These are phyloP conservation scores for Eudemis profundana DNA, from an alignment of 2,888 invertebrate species.

Conservation along the genomic window DNA sequence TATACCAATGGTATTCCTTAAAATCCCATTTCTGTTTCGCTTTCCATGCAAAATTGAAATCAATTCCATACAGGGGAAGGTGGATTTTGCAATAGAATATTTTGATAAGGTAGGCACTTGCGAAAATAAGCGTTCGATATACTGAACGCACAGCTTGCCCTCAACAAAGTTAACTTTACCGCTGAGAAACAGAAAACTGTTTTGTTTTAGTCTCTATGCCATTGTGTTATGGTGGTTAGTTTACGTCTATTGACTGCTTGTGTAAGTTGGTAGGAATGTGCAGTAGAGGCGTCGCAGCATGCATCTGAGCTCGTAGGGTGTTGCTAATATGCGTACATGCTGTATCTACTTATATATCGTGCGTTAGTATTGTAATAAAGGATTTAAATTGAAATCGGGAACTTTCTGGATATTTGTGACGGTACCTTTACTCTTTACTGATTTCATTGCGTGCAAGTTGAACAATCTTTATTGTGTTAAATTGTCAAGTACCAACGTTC, in stretches of 20 bases:
- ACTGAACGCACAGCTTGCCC: constrained; percentile 20
- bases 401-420: neutral
- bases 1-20: neutral
- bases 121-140: constrained; percentile 4
- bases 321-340: constrained; percentile 61
- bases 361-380: constrained; percentile 17
- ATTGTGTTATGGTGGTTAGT: neutral
- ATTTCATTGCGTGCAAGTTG: too few relatives aligned
- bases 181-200: neutral
- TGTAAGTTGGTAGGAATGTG: constrained; percentile 19
- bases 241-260: neutral
- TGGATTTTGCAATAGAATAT: neutral
- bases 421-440: too few relatives aligned
- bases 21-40: neutral
- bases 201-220: constrained; percentile 12
- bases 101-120: constrained; percentile 4
- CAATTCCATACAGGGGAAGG: neutral
- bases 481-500: too few relatives aligned
- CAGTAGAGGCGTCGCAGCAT: constrained; percentile 60
- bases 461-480: too few relatives aligned
- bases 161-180: constrained; percentile 11
- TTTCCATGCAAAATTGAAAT: neutral
- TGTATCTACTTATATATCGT: constrained; percentile 48
- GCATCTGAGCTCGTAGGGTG: constrained; percentile 61
- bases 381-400: constrained; percentile 12